Base-by-base conservation (phyloP, 2,113 vertebrate genomes). In the Osmerus eperlanus region DNA sequence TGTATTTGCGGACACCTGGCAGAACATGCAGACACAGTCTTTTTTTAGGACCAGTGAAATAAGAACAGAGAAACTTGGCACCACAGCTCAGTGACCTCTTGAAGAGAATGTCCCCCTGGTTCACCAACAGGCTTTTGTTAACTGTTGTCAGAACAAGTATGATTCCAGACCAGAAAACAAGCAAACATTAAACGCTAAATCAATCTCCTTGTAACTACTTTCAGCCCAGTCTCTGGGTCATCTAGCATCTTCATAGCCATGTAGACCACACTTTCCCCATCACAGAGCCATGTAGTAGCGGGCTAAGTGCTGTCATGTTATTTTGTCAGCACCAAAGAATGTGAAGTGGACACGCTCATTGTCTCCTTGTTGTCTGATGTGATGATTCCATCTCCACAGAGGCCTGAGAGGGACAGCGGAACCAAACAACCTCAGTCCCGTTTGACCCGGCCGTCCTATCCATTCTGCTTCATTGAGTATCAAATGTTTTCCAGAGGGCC, bases 1-100 rank as follows among this genome's bases (percentile, higher is more conserved):
- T 87, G 74, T 87, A 89, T 90, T 88, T 87, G 81, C 88, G 87
- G 88, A 83, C 54, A 78, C 78, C 78, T 87, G 85, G 84, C 84
- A 84, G 84, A 28, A 85, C 86, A 87, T 68, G 70, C 74, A 78
- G 81, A 75, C 75, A 75, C 63, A 18, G 74, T 83, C 83, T 84
- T 81, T 79, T 85, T 88, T 82, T 80, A 83, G 83, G 78, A 82
- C 84, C 84, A 3, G 75, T 87, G 53, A 77, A 81, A 81, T 83
- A 82, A 79, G 81, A 86, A 85, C 51, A 70, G 78, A 83, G 67
- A 80, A 68, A 8, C 73, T 82, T 86, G 82, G 84, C 83, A 79
- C 72, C 62, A 68, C 79, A 86, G 21, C 36, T 60, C 28, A 59
- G 78, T 79, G 78, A 83, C 69, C 78, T 76, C 70, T 41, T 85